Evolutionary conservation across 2,888 invertebrate species (phyloP), one percentile per base, ranked within the genome.

Genomic region (Dexiosoma caninum): DNA sequence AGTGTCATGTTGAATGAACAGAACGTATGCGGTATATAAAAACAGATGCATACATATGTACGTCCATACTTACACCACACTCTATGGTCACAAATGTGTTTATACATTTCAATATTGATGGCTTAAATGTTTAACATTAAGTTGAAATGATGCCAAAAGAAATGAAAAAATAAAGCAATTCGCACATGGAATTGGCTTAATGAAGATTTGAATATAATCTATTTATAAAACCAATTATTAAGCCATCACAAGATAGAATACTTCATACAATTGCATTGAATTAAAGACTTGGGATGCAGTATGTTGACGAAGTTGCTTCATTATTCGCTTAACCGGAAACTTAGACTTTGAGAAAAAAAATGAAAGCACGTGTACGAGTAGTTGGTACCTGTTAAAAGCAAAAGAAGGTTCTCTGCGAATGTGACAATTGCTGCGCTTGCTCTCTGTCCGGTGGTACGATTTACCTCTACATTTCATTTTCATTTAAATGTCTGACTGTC

Each of bases 401-500:
- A 19, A 44, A n/a, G n/a, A n/a, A n/a, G n/a, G 44, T 37, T 10
- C 40, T 69, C 27, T 19, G 69, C n/a, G 53, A 49, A 59, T 21
- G 19, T 66, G 44, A 40, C 49, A 40, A 51, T 57, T 59, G 59
- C 37, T 44, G 4, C 27, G 27, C 3, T 27, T 27, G 27, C 3
- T 5, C 6, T 44, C 37, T 37, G 37, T 4, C 19, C 32, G 30
- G 30, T 49, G 46, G 12, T n/a, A n/a, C n/a, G n/a, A 19, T 70
- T 32, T 66, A 66, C 64, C 66, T 53, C 59, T 19, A n/a, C 70
- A 74, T 74, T 82, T 81, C 66, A 76, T 77, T 67, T 82, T 83
- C 82, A 82, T 81, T 83, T 82, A 82, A 78, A 82, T 78, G 82
- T 82, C 82, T 82, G 78, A 40, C 76, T 82, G 83, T 83, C 82